Conservation (phyloP, 2,888 invertebrate species). For the Atherix ibis region DNA sequence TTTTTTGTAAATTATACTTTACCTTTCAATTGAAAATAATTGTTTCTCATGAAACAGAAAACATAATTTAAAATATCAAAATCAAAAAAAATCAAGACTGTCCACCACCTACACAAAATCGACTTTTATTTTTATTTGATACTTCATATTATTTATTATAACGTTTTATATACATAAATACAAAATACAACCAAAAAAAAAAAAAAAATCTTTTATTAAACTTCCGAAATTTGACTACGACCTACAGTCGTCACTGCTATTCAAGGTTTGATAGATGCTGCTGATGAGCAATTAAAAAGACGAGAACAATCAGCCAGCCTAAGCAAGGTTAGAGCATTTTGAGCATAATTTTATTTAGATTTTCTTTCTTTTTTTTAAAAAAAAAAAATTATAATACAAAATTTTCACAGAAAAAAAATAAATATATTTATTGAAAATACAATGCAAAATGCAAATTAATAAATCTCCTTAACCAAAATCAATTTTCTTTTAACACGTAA, state of each 20-base stretch:
- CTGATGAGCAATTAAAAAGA: conserved; percentile 33
- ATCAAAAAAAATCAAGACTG: conserved; percentile 3
- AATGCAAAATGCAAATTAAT: too few relatives aligned
- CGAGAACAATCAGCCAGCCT: conserved; percentile 28
- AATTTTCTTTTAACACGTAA: too few relatives aligned
- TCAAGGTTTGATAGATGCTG: conserved; percentile 34
- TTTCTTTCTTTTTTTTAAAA: not conserved
- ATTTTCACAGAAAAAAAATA: not conserved
- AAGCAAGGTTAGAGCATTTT: conserved; percentile 30
- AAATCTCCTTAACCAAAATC: too few relatives aligned
- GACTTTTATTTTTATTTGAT: too few relatives aligned
- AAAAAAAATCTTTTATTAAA: too few relatives aligned
- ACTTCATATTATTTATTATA: too few relatives aligned
- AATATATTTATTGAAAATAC: too few relatives aligned
- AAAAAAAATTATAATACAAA: too few relatives aligned
- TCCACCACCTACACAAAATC: too few relatives aligned
- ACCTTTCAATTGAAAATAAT: conserved; percentile 4
- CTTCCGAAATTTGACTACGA: too few relatives aligned
- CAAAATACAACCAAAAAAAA: too few relatives aligned
- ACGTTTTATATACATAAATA: too few relatives aligned
- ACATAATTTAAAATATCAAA: not conserved
- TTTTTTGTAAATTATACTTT: conserved; percentile 1
- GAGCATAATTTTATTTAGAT: not conserved
- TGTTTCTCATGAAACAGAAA: not conserved
- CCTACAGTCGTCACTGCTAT: conserved; percentile 33